Base-by-base conservation (phyloP, 2,113 vertebrate genomes). In the Coregonus clupeaformis region DNA sequence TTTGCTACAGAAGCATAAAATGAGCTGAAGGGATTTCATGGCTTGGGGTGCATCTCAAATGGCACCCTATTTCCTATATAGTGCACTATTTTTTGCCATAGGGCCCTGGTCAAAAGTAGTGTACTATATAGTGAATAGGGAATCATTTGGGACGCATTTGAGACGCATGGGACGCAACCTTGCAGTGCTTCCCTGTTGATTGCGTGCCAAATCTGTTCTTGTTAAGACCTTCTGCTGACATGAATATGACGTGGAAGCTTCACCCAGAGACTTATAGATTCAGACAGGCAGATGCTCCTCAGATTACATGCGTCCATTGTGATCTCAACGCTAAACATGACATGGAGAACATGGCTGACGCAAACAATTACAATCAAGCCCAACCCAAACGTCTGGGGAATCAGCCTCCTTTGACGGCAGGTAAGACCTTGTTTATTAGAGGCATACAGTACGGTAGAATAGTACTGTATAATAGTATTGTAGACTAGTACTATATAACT, bases 251-350 rank as follows among this genome's bases (percentile, higher is more conserved):
- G 4, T 24, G 24, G 13, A 65, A 65, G 20, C 57, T 3, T 77
- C 83, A 89, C 76, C 78, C 81, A 45, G 18, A 87, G 86, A 80
- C 77, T 80, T 69, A 72, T 52, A 30, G 71, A 76, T 84, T 80
- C 80, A 88, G 77, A 88, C 78, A 82, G 80, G 80, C 87, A 88
- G 87, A 86, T 88, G 87, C 87, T 90, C 84, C 80, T 83, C 78
- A 84, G 87, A 42, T 42, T 12, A 42, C 36, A 52, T 18, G 16
- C 5, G 4, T 52, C 16, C 16, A 87, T 87, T 80, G 75, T 3
- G 68, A 85, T 89, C 86, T 77, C 70, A 78, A 77, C 81, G 76
- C 14, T 80, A 77, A 84, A 86, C 77, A 79, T 79, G 84, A 82
- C 85, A 77, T 79, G 32, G 71, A 83, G 80, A 85, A 84, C 81